Conservation (phyloP, 2,888 invertebrate genomes). For the Chydorus sphaericus region DNA sequence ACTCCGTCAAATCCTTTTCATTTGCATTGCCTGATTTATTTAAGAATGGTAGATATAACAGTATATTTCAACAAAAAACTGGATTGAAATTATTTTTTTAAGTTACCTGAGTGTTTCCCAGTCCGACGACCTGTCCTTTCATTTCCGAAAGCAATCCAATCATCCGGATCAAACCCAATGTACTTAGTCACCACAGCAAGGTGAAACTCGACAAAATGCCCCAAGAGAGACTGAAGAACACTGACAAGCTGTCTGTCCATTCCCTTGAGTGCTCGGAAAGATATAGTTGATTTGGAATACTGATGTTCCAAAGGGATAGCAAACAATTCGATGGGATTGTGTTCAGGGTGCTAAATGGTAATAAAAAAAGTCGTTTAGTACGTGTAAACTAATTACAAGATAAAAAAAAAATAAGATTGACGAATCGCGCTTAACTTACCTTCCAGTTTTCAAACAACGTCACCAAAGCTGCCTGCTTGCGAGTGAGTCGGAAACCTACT, state of each 20-base stretch:
- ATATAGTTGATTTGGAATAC: neutral
- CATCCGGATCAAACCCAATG: neutral
- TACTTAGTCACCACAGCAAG: neutral
- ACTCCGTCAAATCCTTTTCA: neutral
- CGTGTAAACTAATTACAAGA: too few relatives aligned
- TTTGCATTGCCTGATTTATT: too few relatives aligned
- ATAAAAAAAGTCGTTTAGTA: neutral
- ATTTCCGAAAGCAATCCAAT: neutral
- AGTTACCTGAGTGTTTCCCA: neutral
- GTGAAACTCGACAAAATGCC: neutral
- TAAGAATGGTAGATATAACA: too few relatives aligned
- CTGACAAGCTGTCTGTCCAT: neutral
- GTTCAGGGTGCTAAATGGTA: neutral
- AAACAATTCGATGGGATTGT: neutral
- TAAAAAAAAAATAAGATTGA: too few relatives aligned
- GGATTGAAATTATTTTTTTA: neutral
- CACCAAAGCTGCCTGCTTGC: too few relatives aligned
- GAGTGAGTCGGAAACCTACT: too few relatives aligned
- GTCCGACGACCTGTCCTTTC: too few relatives aligned
- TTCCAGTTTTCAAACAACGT: too few relatives aligned
- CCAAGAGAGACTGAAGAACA: neutral
- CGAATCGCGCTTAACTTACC: too few relatives aligned
- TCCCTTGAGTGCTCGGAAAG: neutral
- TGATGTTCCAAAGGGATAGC: neutral
- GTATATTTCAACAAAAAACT: neutral